Base-by-base conservation (phyloP, 2,113 vertebrate species). In the Paralichthys olivaceus region DNA sequence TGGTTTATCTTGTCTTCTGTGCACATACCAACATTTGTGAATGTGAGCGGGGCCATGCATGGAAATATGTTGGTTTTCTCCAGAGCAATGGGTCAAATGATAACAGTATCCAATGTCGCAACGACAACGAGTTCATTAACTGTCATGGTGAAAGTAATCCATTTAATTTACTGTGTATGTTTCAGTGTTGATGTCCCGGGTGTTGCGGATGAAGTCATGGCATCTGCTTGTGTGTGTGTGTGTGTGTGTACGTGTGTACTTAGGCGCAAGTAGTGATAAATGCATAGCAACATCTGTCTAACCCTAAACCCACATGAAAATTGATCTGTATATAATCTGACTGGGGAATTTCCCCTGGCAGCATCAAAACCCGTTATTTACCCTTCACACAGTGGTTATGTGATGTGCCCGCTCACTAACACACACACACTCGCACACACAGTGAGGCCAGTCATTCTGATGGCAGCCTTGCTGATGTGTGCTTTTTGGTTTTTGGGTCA, bases 271-370 rank as follows among this genome's bases (percentile, higher is more conserved):
- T 63, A 57, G 82, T 64, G 67, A 83, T 80, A 80, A 84, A 86
- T 74, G 75, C 81, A 76, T 69, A 78, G 85, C 70, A 74, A 62
- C 29, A 58, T 85, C 77, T 69, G 75, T 80, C 68, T 71, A 62
- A 20, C 77, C 72, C 69, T 73, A 71, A 89, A 87, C 64, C 87
- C 84, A 73, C 87, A 90, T 73, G 87, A 82, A 92, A 90, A 89
- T 89, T 78, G 75, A 89, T 92, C 83, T 62, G 79, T 87, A 58
- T 90, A 87, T 90, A 90, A 92, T 89, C 79, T 80, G 58, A 83
- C 83, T 4, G 19, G 51, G 89, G 91, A 91, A 87, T 89, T 87
- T 90, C 89, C 90, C 86, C 55, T 58, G 80, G 78, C 80, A 74
- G 67, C 34, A 77, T 86, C 86, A 79, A 75, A 91, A 81, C 89